Percentiles rank a stretch among this genome's conserved stretches.
These are phyloP conservation scores for Eupithecia exiguata DNA, from an alignment of 2,888 invertebrate species.

Conservation along the genomic window DNA sequence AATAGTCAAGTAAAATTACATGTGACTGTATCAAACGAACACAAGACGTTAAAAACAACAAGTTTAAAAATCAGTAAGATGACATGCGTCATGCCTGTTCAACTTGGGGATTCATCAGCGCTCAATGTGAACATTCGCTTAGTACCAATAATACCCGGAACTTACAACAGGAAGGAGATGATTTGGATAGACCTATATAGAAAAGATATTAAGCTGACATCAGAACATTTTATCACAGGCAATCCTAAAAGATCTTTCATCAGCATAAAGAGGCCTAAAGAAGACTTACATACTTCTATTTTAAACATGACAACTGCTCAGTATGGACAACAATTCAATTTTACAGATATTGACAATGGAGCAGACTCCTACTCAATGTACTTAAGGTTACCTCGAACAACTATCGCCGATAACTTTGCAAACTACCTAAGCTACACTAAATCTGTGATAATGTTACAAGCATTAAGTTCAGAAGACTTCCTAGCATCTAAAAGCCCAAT, in stretches of 20 bases:
- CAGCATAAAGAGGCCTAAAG: slow-evolving; percentile 50
- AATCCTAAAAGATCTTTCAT: slow-evolving; percentile 38
- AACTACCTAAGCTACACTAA: slow-evolving; percentile 50
- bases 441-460: slow-evolving; percentile 51
- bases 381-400: slow-evolving; percentile 62
- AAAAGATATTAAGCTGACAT: slow-evolving; percentile 54
- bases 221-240: slow-evolving; percentile 67
- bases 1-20: slow-evolving; percentile 52
- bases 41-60: slow-evolving; percentile 59
- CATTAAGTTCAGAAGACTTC: slow-evolving; percentile 60
- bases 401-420: slow-evolving; percentile 45
- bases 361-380: slow-evolving; percentile 49
- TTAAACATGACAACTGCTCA: slow-evolving; percentile 33
- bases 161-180: slow-evolving; percentile 56
- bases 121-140: slow-evolving; percentile 61
- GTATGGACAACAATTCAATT: slow-evolving; percentile 56
- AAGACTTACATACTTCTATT: slow-evolving; percentile 54
- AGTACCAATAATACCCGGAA: slow-evolving; percentile 62
- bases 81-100: slow-evolving; percentile 60
- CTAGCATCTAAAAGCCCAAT: slow-evolving; percentile 55
- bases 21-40: slow-evolving; percentile 55
- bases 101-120: slow-evolving; percentile 43
- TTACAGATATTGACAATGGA: slow-evolving; percentile 46
- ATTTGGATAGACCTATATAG: slow-evolving; percentile 64
- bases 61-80: slow-evolving; percentile 59